Evolutionary conservation across 2,797 vertebrate genomes (phyloP), one percentile per base, ranked within the genome.

Genomic region (Sebastes itinus): DNA sequence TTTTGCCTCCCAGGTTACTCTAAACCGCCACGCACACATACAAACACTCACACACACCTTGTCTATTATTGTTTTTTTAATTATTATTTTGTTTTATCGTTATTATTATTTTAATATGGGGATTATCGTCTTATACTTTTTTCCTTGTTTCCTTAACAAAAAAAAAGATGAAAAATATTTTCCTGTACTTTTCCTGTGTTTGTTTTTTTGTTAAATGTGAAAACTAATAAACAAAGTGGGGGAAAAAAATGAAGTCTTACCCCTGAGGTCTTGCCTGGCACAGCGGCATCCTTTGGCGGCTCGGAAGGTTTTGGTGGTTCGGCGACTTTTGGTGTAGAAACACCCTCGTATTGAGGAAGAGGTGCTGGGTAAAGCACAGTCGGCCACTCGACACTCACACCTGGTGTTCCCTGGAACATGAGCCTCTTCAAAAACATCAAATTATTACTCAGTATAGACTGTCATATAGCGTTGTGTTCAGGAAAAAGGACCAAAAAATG

Each of bases 391-490:
- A 97, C 94, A 90, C 92, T 97, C 85, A 99, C 91, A 76, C 98
- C 98, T 62, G 98, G 98, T 83, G 97, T 91, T 20, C 97, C 98
- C 1, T 98, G 96, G 89, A 99, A 99, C 98, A 98, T 99, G 55
- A 96, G 96, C 91, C 97, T 98, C 99, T 99, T 88, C 58, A 83
- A 75, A 81, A 38, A 74, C 32, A 80, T 5, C 1, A 68, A 73
- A 30, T 72, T 7, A 78, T 72, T 18, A 68, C 38, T 32, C 59
- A 75, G 1, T 55, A 54, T 8, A 75, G 11, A 49, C 6, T n/a
- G 1, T 20, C 10, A 49, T 56, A 18, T 18, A 13, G 3, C 1
- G 1, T 49, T 46, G 16, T 32, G 0, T 72, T 11, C 5, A 18
- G 2, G 4, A 27, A 59, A 65, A 62, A 20, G 0, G 12, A 25